Evolutionary conservation across 2,113 vertebrate species (phyloP).

Genomic region (Hyla sarda): DNA sequence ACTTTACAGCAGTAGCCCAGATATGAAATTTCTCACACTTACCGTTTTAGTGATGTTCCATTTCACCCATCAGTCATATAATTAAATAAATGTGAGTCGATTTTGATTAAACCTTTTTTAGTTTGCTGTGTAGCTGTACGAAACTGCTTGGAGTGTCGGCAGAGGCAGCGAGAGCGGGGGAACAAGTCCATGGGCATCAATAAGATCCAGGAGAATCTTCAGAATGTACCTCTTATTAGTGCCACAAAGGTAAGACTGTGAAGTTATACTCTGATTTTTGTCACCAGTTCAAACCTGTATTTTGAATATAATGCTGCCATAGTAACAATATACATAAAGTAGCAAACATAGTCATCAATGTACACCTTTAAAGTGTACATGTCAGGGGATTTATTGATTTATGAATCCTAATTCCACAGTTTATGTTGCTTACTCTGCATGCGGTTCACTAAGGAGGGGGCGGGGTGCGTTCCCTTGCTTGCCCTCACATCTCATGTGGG

Average conservation of each 20-base stretch:
- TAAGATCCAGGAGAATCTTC: conserved; percentile 84
- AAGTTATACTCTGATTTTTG: neutral
- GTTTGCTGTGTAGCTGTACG: conserved; percentile 97
- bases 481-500: too few species aligned
- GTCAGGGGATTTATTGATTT: too few species aligned
- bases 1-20: neutral
- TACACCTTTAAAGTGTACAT: too few species aligned
- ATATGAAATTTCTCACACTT: neutral
- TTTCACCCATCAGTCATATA: neutral
- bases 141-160: conserved; percentile 93
- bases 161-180: conserved; percentile 85
- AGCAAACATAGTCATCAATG: too few species aligned
- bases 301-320: neutral
- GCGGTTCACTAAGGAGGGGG: too few species aligned
- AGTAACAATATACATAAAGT: too few species aligned
- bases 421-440: too few species aligned
- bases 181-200: conserved; percentile 76
- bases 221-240: conserved; percentile 70
- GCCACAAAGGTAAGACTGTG: conserved; percentile 78
- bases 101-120: conserved; percentile 66
- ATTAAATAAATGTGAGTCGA: conserved; percentile 11
- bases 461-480: too few species aligned
- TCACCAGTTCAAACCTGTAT: neutral
- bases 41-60: neutral
- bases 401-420: too few species aligned